Conservation (phyloP, 1,140 invertebrate genomes). For the Drosophila repleta region DNA sequence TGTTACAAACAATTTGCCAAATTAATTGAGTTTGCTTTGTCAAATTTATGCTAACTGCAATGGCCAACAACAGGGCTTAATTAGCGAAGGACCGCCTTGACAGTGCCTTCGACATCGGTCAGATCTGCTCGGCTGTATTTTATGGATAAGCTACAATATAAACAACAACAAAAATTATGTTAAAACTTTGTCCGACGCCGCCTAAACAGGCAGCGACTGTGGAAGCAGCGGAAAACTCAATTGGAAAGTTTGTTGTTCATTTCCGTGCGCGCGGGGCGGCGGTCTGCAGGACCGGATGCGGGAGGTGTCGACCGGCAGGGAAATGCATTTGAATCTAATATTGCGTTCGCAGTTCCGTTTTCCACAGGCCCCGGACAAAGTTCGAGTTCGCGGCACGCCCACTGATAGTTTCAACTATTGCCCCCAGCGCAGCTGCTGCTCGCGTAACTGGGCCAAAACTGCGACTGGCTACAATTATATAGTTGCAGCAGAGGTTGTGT, state of each 20-base stretch:
- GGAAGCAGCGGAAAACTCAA: conserved; percentile 63
- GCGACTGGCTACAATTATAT: conserved; percentile 22
- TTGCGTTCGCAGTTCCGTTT: conserved; percentile 70
- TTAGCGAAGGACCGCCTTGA: conserved; percentile 27
- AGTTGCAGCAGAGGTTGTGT: conserved; percentile 9
- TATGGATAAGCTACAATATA: conserved; percentile 67
- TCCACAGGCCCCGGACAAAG: conserved; percentile 15
- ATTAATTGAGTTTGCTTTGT: conserved; percentile 61
- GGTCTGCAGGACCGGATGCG: conserved; percentile 40
- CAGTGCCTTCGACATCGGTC: conserved; percentile 16
- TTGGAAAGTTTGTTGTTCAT: conserved; percentile 75
- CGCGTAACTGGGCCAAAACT: conserved; percentile 7
- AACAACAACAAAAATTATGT: conserved; percentile 63
- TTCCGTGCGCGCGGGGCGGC: conserved; percentile 47
- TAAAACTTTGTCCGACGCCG: conserved; percentile 61
- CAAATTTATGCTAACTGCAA: conserved; percentile 55
- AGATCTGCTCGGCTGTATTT: conserved; percentile 39
- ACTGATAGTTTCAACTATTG: conserved; percentile 53
- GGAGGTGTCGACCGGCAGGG: conserved; percentile 68
- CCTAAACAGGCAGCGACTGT: conserved; percentile 4
- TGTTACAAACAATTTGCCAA: conserved; percentile 53
- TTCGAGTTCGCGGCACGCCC: conserved; percentile 37
- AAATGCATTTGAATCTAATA: conserved; percentile 77
- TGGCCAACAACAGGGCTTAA: conserved; percentile 37
- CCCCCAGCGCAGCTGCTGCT: conserved; percentile 4